Evolutionary conservation across 2,797 vertebrate genomes (phyloP), one percentile per base, ranked within the genome.

Genomic region (Mallotus villosus): DNA sequence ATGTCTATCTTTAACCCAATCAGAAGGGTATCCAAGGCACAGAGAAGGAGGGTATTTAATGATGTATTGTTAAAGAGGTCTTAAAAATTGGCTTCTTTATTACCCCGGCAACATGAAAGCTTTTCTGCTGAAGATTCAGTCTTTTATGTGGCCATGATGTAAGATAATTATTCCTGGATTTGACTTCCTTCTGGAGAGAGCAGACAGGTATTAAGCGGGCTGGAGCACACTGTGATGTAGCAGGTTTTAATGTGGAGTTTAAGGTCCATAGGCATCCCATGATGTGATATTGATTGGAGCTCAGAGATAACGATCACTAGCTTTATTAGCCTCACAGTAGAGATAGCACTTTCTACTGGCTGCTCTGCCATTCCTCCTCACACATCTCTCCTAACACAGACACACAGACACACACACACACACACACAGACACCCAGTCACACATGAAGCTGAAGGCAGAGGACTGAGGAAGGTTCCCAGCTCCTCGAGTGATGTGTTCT

Each of bases 281-380:
- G 58, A 76, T 1, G 0, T 3, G n/a, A 57, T 41, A 49, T 63
- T 0, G 1, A 71, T 25, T 29, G 6, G 29, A 74, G 72, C 58
- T 65, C 37, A 70, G 61, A 63, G 76, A 76, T 77, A 66, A 75
- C 66, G 41, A 73, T 71, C 46, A 34, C 57, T 12, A 32, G 68
- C 14, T 77, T 77, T 76, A 77, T 81, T 77, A 75, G 41, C 74
- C 73, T 75, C 65, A 65, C 60, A 61, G 62, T 71, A 68, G 46
- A 1, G 3, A 76, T 74, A 59, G 37, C 25, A 62, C 61, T 24
- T 65, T 57, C 62, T 22, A 0, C 1, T 0, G 51, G 41, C 4
- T 22, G 55, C 29, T 78, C 55, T 75, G 24, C 67, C 32, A 77
- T 82, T 80, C 75, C 1, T 80, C 75, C 1, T 1, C 21, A 1